These are phyloP conservation scores for Odontomyia ornata DNA, from an alignment of 2,888 invertebrate species.

Conservation along the genomic window DNA sequence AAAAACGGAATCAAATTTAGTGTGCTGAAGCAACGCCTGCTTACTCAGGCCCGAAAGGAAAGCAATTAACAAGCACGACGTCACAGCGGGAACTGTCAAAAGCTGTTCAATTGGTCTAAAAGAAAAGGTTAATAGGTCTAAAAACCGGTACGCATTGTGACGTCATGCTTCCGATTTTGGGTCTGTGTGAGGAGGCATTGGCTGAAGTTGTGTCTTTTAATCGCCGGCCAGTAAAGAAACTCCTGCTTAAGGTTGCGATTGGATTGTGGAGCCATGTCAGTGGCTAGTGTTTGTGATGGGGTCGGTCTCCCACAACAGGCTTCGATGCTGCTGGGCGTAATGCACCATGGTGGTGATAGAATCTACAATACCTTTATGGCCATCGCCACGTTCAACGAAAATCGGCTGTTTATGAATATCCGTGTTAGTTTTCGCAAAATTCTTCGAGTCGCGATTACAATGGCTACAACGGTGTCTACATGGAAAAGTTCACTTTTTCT, in stretches of 20 bases:
- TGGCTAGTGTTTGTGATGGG: conserved; percentile 20
- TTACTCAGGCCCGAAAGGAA: too few relatives aligned
- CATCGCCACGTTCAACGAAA: conserved; percentile 24
- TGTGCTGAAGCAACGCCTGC: too few relatives aligned
- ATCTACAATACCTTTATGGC: conserved; percentile 24
- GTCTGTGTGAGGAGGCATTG: too few relatives aligned
- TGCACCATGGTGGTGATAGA: not conserved
- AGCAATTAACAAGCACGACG: too few relatives aligned
- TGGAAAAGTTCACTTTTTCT: not conserved
- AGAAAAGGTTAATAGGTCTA: too few relatives aligned
- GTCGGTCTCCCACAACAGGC: conserved; percentile 2
- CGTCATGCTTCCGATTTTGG: too few relatives aligned
- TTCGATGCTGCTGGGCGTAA: conserved; percentile 1
- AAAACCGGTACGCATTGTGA: too few relatives aligned
- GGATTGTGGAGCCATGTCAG: not conserved
- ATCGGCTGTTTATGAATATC: not conserved
- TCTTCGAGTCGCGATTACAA: not conserved
- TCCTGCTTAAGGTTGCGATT: not conserved
- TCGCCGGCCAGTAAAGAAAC: conserved; percentile 8
- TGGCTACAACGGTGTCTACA: not conserved
- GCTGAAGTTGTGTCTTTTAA: conserved; percentile 8
- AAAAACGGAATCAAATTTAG: too few relatives aligned
- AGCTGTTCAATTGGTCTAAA: too few relatives aligned
- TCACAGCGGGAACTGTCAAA: too few relatives aligned
- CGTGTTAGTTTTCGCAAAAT: conserved; percentile 32